Evolutionary conservation across 2,888 invertebrate genomes (phyloP).

Genomic region (Nemapogon koenigi): DNA sequence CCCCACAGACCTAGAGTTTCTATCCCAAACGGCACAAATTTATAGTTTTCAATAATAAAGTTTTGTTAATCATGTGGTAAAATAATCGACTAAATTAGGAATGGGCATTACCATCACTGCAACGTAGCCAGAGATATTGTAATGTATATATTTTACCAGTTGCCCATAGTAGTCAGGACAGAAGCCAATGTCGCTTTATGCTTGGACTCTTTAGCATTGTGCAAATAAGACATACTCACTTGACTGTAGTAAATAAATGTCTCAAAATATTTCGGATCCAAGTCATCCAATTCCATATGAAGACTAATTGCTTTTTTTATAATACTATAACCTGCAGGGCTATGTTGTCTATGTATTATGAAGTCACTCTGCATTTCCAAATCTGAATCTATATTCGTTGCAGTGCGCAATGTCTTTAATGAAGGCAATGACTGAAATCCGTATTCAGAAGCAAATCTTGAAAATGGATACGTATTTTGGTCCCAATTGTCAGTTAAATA

Average conservation of each 20-base stretch:
- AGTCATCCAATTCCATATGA: slow-evolving; percentile 67
- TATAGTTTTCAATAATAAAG: no score
- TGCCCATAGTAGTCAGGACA: no score
- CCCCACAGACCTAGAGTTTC: no score
- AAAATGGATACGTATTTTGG: slow-evolving; percentile 74
- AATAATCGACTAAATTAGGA: no score
- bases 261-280: slow-evolving; percentile 63
- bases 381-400: slow-evolving; percentile 56
- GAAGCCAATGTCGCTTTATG: no score
- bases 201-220: no score
- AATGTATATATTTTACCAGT: no score
- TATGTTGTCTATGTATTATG: slow-evolving; percentile 85
- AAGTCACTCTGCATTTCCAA: slow-evolving; percentile 64
- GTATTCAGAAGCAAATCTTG: slow-evolving; percentile 95
- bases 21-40: no score
- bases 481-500: slow-evolving; percentile 85
- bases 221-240: slow-evolving; percentile 43
- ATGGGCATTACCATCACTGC: no score
- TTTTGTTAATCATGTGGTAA: no score
- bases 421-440: slow-evolving; percentile 93
- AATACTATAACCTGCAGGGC: slow-evolving; percentile 72
- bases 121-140: no score
- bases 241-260: slow-evolving; percentile 86
- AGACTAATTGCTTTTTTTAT: slow-evolving; percentile 67
- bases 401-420: slow-evolving; percentile 68